Base-by-base conservation (phyloP, 2,113 vertebrate genomes). In the Nothocercus julius region DNA sequence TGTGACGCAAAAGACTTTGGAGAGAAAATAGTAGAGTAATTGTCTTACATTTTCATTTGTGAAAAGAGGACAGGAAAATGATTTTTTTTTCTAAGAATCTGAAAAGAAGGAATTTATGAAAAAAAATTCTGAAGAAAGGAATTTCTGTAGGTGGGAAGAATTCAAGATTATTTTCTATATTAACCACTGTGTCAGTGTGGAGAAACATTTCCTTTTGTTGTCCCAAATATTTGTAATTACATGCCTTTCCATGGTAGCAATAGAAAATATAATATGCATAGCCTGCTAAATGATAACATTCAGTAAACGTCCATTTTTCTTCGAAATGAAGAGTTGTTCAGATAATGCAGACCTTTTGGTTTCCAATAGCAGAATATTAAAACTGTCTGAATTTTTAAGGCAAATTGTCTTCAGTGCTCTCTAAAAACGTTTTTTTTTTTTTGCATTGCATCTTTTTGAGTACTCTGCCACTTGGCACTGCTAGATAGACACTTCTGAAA, bases 1-100 rank as follows among this genome's bases (percentile, higher is more conserved):
- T 38, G 24, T 7, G 5, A 81, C 11, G 36, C 21, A n/a, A 3
- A 42, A 3, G 0, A 13, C 24, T 72, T 47, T 25, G 11, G 0
- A 7, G 51, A 83, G 30, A 59, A 91, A 75, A 70, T 63, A 51
- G 20, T 17, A 5, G 4, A 53, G 7, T 66, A 45, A 36, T 45
- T 61, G 5, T 53, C 25, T 59, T 64, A 16, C 4, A 30, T 42
- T 82, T 78, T 54, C 3, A 63, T 67, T 59, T 87, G 12, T 59
- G 83, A 74, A 75, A 78, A 78, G 5, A 34, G 4, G 5, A 38
- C 15, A 61, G 40, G 9, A 80, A 81, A 84, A 83, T 1, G 5
- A 16, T 0, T 3, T 6, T 12, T 6, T 12, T 40, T 63, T 61
- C 30, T n/a, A 54, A 74, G 18, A 42, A 61, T 25, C 21, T 70